Base-by-base conservation (phyloP, 2,888 invertebrate genomes). In the Dicyrtoma fusca region DNA sequence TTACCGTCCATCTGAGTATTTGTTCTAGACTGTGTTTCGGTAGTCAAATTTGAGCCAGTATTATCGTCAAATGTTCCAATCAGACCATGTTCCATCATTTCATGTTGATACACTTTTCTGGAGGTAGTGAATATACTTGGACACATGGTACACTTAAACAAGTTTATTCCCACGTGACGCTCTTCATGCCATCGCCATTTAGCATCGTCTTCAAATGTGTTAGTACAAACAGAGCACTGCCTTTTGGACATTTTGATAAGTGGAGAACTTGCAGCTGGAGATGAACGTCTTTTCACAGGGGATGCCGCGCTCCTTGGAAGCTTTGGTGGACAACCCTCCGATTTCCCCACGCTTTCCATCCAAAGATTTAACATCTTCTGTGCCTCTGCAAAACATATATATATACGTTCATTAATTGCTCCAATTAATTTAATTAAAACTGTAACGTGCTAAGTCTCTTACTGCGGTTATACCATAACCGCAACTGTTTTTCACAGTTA, bases 111-210 rank as follows among this genome's bases (percentile, higher is more conserved):
- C 14, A 79, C 75, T 19, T 70, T 57, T 45, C 76, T 74, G 0
- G 75, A 70, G 13, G 77, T 76, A 11, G 63, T 72, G 11, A 75
- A 73, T 10, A 77, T 47, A 13, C 69, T 61, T 49, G 49, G 49
- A 62, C 80, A 80, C 59, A 73, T 68, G n/a, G 69, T 62, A 69
- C 80, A 80, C 68, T 79, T 80, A 71, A 76, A 80, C n/a, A 79
- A 65, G n/a, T 73, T 76, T 19, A 72, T 61, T 11, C 78, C 79
- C 23, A 79, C 74, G 23, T 80, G 80, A 13, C 77, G 76, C 17
- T 77, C 73, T 69, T 76, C 76, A 64, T 80, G 80, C 80, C 80
- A 80, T n/a, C 70, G 69, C 77, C 75, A 78, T 23, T 76, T 75
- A 3, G 69, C 45, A 17, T 73, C 69, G 4, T 76, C 73, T 17